Conservation (phyloP, 2,113 vertebrate species). For the Pseudorasbora parva region DNA sequence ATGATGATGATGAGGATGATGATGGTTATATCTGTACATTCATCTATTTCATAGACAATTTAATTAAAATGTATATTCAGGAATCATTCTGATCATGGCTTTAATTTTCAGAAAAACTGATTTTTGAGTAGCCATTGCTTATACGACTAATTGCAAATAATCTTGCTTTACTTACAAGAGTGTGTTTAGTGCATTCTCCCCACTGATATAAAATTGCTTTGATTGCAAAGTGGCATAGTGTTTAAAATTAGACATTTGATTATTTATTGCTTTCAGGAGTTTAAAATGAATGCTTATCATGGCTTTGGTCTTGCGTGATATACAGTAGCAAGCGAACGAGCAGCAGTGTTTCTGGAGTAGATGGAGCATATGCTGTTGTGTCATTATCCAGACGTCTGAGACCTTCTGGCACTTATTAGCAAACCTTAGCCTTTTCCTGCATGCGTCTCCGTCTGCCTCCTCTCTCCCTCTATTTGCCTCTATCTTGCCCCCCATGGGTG, state of each 20-base stretch:
- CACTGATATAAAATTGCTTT: constrained; percentile 1
- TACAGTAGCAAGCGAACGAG: constrained; percentile 19
- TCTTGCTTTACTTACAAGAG: constrained; percentile 2
- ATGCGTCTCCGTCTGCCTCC: not conserved
- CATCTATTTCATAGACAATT: not conserved
- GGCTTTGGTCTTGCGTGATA: not conserved
- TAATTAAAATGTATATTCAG: not conserved
- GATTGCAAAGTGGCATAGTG: not conserved
- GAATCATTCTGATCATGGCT: not conserved
- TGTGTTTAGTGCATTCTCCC: not conserved
- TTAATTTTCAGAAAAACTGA: not conserved
- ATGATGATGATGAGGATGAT: too few relatives aligned
- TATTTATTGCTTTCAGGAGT: constrained; percentile 1
- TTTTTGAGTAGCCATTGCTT: constrained; percentile 29
- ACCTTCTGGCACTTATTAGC: constrained; percentile 59
- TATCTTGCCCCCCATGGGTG: constrained; percentile 65
- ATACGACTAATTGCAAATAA: not conserved
- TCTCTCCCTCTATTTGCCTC: not conserved
- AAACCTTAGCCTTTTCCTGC: constrained; percentile 41
- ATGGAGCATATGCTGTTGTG: constrained; percentile 53
- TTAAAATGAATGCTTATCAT: constrained; percentile 28
- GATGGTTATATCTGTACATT: not conserved
- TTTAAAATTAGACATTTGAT: not conserved
- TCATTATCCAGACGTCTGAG: constrained; percentile 49
- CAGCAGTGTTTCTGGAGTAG: constrained; percentile 29